Conservation (phyloP, 1,140 invertebrate species). For the Elymnias hypermnestra region DNA sequence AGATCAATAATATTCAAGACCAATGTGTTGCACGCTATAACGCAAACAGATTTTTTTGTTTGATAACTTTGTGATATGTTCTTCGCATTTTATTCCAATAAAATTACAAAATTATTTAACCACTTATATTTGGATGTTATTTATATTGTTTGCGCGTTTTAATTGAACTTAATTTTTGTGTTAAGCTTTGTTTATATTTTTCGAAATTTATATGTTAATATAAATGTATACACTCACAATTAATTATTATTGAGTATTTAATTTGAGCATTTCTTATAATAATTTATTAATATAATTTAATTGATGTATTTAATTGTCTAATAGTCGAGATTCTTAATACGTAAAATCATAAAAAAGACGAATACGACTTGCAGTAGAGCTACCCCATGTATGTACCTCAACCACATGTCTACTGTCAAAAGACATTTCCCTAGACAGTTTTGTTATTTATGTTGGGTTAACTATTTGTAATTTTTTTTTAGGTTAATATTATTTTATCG, state of each 20-base stretch:
- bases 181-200: slow-evolving; percentile 3
- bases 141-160: slow-evolving; percentile 1
- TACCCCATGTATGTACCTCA: slow-evolving; percentile 1
- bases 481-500: slow-evolving; percentile 56
- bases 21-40: no score
- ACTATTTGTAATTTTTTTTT: slow-evolving; percentile 63
- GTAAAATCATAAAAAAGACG: slow-evolving; percentile 7
- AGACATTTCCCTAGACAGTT: slow-evolving; percentile 46
- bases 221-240: background rate
- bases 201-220: slow-evolving; percentile 6
- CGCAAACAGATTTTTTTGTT: no score
- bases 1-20: no score
- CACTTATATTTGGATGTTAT: slow-evolving; percentile 10
- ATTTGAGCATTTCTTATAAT: slow-evolving; percentile 19
- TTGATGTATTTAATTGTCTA: no score
- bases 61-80: slow-evolving; percentile 33
- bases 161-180: slow-evolving; percentile 1
- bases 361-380: background rate
- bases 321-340: background rate
- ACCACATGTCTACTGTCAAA: slow-evolving; percentile 29
- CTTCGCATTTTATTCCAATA: slow-evolving; percentile 47
- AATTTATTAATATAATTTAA: slow-evolving; percentile 7
- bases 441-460: slow-evolving; percentile 55
- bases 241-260: slow-evolving; percentile 15
- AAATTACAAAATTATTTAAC: slow-evolving; percentile 41